Base-by-base conservation (phyloP, 2,113 vertebrate species). In the Eretmochelys imbricata region DNA sequence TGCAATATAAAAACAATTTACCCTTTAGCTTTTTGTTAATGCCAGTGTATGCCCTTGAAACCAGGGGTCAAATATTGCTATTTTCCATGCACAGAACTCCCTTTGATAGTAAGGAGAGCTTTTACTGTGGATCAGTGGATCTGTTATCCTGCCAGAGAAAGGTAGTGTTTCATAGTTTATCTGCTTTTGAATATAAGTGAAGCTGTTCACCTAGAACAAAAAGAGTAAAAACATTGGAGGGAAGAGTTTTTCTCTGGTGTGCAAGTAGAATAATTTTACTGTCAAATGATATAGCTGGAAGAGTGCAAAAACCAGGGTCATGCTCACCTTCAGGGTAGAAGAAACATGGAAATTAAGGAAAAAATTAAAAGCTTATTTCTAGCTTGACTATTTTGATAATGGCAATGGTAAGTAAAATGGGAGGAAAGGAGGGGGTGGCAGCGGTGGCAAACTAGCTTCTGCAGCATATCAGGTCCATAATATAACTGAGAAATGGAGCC, bases 221-320 rank as follows among this genome's bases (percentile, higher is more conserved):
- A 51, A 38, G 54, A 82, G 24, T 54, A 38, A 42, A 38, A 42
- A 54, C 35, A 57, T 46, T 82, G 11, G 27, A 29, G 20, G 19
- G 12, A 76, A 89, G 83, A 13, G 85, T 17, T 9, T 49, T 84
- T 31, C 38, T 91, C 80, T 89, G 87, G 75, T 96, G 80, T 91
- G 86, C 80, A 91, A 20, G 35, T 83, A 72, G 13, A 80, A 85
- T 94, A 78, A 91, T 91, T 95, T 94, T 54, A 49, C 48, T 78
- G 46, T 91, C 48, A 76, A 95, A 35, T 81, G 29, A 89, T 38
- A 48, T 38, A 31, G 88, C 35, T 78, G 31, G 54, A 16, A 79
- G 83, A 85, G 91, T 91, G 48, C 54, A 54, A 85, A 96, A 86
- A 95, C 50, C 38, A 94, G 90, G 48, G 31, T 72, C 31, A 92